Base-by-base conservation (phyloP, 2,888 invertebrate genomes). In the Yponomeuta cagnagella region DNA sequence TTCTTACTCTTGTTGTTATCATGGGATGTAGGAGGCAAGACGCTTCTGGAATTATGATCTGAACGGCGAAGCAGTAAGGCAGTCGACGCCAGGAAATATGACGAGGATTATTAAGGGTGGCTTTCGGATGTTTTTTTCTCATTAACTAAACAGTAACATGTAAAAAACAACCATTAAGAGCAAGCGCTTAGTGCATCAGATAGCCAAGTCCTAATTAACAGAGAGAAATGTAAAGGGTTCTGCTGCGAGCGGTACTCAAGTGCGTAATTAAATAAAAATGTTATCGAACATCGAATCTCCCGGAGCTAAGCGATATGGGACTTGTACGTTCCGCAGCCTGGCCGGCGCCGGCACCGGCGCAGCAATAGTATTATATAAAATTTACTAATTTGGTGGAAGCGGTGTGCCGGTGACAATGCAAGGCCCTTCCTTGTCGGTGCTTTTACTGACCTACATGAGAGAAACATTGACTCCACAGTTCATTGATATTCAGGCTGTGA, bases 341-440 rank as follows among this genome's bases (percentile, higher is more conserved):
- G 43, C 43, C 43, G 52, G 52, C 23, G 23, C 23, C 23, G 52
- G 52, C 23, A 1, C 23, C 23, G 23, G 23, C 52, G 52, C 5
- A 15, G 15, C 52, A 12, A 15, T 12, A 12, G 52, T 2, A 65
- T 4, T 31, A 65, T 2, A 65, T 65, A 30, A 33, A 33, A 33
- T 65, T 65, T 65, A 65, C 65, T 33, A 65, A 33, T 65, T 33
- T 33, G 33, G 65, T 65, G 10, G 65, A 33, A 33, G 10, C 65
- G 65, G 1, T 30, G 12, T 23, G 10, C 65, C 65, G 6, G 65
- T 33, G 65, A 30, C n/a, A 10, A 65, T 30, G 12, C 65, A 33
- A 33, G 65, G 65, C 12, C 10, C 31, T 31, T 65, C 33, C 30
- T 30, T 43, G 9, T 8, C 9, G 30, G 10, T 30, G 30, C 65